Evolutionary conservation across 1,140 invertebrate genomes (phyloP).

Genomic region (Microplitis mediator): DNA sequence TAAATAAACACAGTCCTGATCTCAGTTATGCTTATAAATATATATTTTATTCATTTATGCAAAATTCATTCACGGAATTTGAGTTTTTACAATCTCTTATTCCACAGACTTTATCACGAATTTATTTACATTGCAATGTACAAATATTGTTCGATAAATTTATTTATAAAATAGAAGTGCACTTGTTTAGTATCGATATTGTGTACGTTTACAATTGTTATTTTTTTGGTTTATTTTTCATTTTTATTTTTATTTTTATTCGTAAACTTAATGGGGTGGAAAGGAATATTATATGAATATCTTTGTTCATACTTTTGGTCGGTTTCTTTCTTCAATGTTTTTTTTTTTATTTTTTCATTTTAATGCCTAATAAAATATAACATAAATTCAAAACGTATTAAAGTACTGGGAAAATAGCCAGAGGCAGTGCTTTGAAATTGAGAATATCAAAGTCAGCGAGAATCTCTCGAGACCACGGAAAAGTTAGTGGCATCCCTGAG

Average conservation of each 20-base stretch:
- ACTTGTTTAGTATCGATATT: not conserved
- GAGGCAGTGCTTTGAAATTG: not conserved
- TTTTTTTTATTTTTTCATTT: no score
- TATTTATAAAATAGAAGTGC: not conserved
- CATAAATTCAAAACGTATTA: no score
- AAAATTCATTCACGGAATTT: conserved; percentile 48
- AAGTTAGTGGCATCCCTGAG: not conserved
- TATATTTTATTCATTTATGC: conserved; percentile 60
- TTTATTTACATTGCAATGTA: conserved; percentile 39
- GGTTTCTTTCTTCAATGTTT: no score
- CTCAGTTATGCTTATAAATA: conserved; percentile 20
- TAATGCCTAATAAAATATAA: no score
- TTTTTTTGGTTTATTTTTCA: no score
- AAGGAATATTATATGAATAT: no score
- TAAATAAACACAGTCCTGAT: not conserved
- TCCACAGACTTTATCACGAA: conserved; percentile 30
- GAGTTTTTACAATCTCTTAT: conserved; percentile 55
- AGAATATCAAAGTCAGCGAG: not conserved
- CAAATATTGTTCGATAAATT: conserved; percentile 49
- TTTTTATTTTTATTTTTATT: no score
- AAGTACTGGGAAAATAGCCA: no score
- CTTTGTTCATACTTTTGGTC: no score
- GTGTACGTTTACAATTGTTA: no score
- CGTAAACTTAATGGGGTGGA: no score
- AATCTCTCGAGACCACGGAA: not conserved